Base-by-base conservation (phyloP, 2,888 invertebrate species). In the Pseudoips prasinana region DNA sequence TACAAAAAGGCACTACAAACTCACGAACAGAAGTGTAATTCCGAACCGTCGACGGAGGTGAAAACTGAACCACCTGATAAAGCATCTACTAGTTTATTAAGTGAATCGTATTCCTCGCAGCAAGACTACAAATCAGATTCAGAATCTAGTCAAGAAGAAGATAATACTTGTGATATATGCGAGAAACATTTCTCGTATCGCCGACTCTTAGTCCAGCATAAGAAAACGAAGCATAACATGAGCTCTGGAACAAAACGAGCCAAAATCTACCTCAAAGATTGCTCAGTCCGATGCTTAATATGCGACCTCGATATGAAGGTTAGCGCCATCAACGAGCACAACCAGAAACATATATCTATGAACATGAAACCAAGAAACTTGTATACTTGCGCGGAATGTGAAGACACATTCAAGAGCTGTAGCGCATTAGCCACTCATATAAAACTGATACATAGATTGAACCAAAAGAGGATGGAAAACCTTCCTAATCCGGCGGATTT, bases 291-390 rank as follows among this genome's bases (percentile, higher is more conserved):
- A 29, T 90, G 89, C 43, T 64, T 84, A 25, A 83, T 87, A 20
- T 90, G 89, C 40, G 85, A 89, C 36, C 29, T 83, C 2, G 78
- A 82, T 35, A 87, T 86, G 84, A 86, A 83, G 56, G 86, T 88
- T 22, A 71, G 76, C 28, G 72, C 56, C 0, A 77, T 83, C 18
- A 88, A 87, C 35, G 80, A 75, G 39, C 89, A 90, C 57, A 89
- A 89, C 38, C 75, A 81, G 45, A 76, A 70, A 10, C 89, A 90
- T 47, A 80, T 75, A 10, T 60, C 76, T 0, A 64, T 64, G 18
- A 83, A 82, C 36, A 77, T 88, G 9, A 85, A 76, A 44, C 87
- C 88, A 7, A 64, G 85, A 22, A 89, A 89, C 40, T 43, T 81
- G 17, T 90, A 90, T 60, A 83, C 86, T 0, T 90, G 89, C 34